phyloP scores from a whole-genome alignment of 2,113 vertebrate genomes.

The Astur gentilis region DNA sequence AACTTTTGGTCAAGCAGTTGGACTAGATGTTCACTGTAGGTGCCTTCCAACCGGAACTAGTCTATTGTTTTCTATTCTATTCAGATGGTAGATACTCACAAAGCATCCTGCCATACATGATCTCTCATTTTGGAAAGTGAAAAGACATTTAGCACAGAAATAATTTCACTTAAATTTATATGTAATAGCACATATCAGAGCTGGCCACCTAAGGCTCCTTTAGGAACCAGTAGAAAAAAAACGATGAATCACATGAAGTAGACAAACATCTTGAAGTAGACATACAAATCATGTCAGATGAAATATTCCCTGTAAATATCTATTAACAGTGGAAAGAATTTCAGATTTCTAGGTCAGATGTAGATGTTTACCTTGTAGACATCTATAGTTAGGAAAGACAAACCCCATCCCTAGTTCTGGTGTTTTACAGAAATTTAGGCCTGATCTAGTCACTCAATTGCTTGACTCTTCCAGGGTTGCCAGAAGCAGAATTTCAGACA shows the following conservation, averaged over 20 bases:
- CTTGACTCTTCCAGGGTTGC: background rate
- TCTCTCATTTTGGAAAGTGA: background rate
- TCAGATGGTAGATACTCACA: background rate
- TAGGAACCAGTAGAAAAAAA: background rate
- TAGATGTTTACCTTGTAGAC: background rate
- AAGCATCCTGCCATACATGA: background rate
- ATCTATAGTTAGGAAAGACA: background rate
- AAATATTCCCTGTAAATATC: background rate
- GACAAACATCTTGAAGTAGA: background rate
- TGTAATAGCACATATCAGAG: background rate
- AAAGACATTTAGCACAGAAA: background rate
- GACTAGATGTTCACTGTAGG: background rate
- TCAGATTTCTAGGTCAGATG: background rate
- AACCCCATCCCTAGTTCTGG: background rate
- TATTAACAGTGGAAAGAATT: background rate
- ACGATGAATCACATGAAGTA: background rate
- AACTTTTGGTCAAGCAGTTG: background rate
- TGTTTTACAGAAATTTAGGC: background rate
- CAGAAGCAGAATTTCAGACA: background rate
- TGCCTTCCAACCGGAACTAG: background rate
- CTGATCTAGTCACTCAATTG: background rate
- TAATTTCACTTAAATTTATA: background rate
- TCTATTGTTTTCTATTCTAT: background rate
- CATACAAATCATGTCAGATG: background rate
- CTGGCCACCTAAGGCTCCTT: background rate